Percentiles rank a stretch among this genome's conserved stretches.
phyloP scores from a whole-genome alignment of 2,888 invertebrate species.

The Callyntrura guangdongensis region DNA sequence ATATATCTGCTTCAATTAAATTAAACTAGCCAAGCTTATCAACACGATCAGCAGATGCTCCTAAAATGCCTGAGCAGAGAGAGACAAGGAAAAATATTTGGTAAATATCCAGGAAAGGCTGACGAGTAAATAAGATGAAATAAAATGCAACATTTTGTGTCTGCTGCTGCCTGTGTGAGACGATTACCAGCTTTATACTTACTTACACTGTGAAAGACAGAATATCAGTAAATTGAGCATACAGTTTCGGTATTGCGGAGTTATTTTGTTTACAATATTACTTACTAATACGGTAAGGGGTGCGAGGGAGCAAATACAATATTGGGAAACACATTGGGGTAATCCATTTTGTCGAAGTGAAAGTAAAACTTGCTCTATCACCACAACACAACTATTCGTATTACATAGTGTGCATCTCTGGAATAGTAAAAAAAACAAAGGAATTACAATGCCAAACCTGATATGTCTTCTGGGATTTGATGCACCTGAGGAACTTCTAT shows the following conservation, averaged over 20 bases:
- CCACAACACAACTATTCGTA: not conserved
- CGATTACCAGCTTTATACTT: constrained; percentile 17
- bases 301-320: not conserved
- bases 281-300: constrained; percentile 34
- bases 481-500: constrained; percentile 78
- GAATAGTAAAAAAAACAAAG: constrained; percentile 55
- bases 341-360: constrained; percentile 40
- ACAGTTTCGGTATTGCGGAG: not conserved
- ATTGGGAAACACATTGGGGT: not conserved
- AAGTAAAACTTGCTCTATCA: constrained; percentile 6
- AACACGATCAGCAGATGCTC: constrained; percentile 37
- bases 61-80: constrained; percentile 1
- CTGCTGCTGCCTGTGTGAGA: not conserved
- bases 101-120: constrained; percentile 37
- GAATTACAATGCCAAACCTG: constrained; percentile 76
- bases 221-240: constrained; percentile 30
- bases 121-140: constrained; percentile 46
- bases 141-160: constrained; percentile 39
- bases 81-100: constrained; percentile 8
- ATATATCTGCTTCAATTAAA: constrained; percentile 61
- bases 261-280: constrained; percentile 29
- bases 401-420: not conserved
- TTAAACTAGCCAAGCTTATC: constrained; percentile 14
- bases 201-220: not conserved
- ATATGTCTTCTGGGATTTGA: constrained; percentile 80